These are phyloP conservation scores for Loris lydekkerianus DNA, from an alignment of 2,797 vertebrate species.

Conservation along the genomic window DNA sequence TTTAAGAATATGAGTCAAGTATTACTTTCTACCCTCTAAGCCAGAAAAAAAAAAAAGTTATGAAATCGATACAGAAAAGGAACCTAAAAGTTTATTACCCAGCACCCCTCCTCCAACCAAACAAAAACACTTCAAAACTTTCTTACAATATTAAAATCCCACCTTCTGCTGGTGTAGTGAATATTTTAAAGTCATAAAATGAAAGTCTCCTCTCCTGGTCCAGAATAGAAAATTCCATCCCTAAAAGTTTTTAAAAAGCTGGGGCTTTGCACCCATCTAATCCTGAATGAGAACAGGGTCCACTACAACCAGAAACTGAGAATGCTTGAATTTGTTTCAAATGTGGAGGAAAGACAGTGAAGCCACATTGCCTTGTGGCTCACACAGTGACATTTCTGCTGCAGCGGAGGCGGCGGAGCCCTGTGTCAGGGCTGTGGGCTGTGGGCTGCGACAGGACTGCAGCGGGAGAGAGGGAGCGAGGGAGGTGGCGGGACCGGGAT, in stretches of 20 bases:
- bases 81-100: background rate
- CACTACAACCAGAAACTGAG: background rate
- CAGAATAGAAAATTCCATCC: constrained; percentile 7
- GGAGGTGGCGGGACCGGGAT: constrained; percentile 84
- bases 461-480: constrained; percentile 71
- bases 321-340: too few relatives aligned
- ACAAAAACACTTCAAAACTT: background rate
- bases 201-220: background rate
- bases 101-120: background rate
- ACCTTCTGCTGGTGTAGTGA: background rate
- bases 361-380: background rate
- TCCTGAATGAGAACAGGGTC: background rate
- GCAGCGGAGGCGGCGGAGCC: constrained; percentile 60
- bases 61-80: constrained; percentile 13
- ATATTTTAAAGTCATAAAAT: background rate
- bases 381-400: constrained; percentile 67
- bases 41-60: background rate
- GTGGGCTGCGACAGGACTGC: background rate
- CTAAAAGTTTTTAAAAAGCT: background rate
- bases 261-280: background rate
- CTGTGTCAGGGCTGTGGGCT: constrained; percentile 78
- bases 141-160: background rate
- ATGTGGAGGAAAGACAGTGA: background rate
- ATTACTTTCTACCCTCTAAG: background rate
- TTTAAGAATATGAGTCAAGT: background rate